A percentile compares a stretch with the other conserved stretches of the same genome.
These are phyloP conservation scores for Leptodactylus fuscus DNA, from an alignment of 2,113 vertebrate species.

Conservation along the genomic window DNA sequence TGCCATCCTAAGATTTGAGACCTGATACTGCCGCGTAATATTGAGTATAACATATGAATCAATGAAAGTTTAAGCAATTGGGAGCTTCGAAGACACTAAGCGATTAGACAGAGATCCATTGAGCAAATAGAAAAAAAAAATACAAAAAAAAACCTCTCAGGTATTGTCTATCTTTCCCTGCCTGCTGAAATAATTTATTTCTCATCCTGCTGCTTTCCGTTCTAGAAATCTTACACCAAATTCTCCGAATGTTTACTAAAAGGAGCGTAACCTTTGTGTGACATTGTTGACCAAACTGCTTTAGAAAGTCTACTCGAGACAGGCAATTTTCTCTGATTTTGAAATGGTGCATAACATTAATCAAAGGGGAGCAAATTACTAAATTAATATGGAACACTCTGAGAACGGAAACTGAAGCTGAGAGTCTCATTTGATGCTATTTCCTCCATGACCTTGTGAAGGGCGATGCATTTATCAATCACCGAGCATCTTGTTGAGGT, in stretches of 20 bases:
- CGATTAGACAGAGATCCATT: no score
- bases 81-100: no score
- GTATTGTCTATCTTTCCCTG: no score
- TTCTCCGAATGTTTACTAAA: neutral
- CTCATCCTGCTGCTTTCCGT: neutral
- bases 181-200: neutral
- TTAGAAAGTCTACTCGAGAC: conserved; percentile 15
- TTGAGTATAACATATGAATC: no score
- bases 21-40: no score
- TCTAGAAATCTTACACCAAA: neutral
- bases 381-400: conserved; percentile 56
- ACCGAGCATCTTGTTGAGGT: conserved; percentile 46
- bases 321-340: conserved; percentile 47
- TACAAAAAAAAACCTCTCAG: no score
- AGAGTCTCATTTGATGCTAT: conserved; percentile 49
- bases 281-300: conserved; percentile 53
- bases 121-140: no score
- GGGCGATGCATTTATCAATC: conserved; percentile 52
- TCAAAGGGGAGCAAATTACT: conserved; percentile 53
- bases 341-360: conserved; percentile 56
- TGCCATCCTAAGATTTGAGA: no score
- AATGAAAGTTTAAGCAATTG: no score
- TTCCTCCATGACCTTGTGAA: conserved; percentile 47
- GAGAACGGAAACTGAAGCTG: conserved; percentile 19
- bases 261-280: conserved; percentile 33